These are phyloP conservation scores for Euura lappo DNA, from an alignment of 1,140 invertebrate species.

Conservation along the genomic window DNA sequence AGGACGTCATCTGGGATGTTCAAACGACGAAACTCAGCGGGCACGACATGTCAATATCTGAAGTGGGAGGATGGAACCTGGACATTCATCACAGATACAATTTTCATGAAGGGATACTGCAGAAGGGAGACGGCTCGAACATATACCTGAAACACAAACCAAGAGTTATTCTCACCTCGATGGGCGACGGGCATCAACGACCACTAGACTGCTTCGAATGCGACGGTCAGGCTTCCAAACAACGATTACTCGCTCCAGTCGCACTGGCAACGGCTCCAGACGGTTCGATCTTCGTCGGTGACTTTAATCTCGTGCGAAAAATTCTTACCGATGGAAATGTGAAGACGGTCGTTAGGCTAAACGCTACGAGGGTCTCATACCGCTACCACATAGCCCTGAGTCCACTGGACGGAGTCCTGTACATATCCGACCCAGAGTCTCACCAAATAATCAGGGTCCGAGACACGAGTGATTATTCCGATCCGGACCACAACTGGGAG, in stretches of 20 bases:
- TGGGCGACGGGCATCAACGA: conserved; percentile 91
- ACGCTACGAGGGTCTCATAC: conserved; percentile 91
- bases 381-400: conserved; percentile 95
- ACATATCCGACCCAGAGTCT: conserved; percentile 93
- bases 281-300: conserved; percentile 94
- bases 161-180: conserved; percentile 86
- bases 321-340: conserved; percentile 89
- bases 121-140: conserved; percentile 97
- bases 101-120: conserved; percentile 96
- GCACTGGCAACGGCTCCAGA: conserved; percentile 89
- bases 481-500: conserved; percentile 92
- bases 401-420: conserved; percentile 90
- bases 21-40: conserved; percentile 94
- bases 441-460: conserved; percentile 92
- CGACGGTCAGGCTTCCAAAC: conserved; percentile 81
- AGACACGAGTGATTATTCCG: conserved; percentile 81
- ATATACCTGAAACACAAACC: conserved; percentile 95
- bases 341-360: conserved; percentile 85
- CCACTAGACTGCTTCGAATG: conserved; percentile 84
- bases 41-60: conserved; percentile 95
- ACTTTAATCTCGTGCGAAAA: conserved; percentile 93
- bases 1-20: conserved; percentile 93
- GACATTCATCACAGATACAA: conserved; percentile 98
- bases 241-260: conserved; percentile 87
- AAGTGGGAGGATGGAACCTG: conserved; percentile 95